These are phyloP conservation scores for Rhipidura dahli DNA, from an alignment of 2,113 vertebrate genomes.

Conservation along the genomic window DNA sequence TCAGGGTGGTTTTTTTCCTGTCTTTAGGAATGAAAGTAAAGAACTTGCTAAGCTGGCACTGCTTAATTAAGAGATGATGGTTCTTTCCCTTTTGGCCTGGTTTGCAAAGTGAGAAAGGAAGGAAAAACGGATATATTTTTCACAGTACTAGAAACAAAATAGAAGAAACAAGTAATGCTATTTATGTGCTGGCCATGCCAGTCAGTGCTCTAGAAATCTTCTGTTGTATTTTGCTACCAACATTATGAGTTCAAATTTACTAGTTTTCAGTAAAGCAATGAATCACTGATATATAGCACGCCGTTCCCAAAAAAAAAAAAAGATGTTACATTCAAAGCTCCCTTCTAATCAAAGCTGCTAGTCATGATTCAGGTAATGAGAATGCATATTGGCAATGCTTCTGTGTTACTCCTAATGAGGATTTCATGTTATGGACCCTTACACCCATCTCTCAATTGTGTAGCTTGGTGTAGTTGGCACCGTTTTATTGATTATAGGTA, in stretches of 20 bases:
- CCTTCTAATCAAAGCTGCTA: conserved; percentile 31
- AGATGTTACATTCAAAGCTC: not conserved
- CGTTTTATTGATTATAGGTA: conserved; percentile 27
- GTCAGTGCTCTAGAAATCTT: not conserved
- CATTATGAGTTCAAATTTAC: not conserved
- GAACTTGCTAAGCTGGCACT: not conserved
- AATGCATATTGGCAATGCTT: not conserved
- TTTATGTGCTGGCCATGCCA: not conserved
- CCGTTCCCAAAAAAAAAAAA: not conserved
- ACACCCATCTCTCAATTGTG: not conserved
- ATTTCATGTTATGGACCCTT: conserved; percentile 21
- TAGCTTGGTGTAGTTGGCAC: conserved; percentile 38
- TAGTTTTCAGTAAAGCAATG: not conserved
- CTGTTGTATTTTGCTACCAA: not conserved
- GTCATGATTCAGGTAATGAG: conserved; percentile 9
- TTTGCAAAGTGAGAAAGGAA: not conserved
- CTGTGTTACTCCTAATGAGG: conserved; percentile 11
- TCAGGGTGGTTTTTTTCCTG: not conserved
- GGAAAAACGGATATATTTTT: not conserved
- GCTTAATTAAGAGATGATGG: not conserved
- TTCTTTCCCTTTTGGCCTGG: not conserved
- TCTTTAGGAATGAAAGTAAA: not conserved
- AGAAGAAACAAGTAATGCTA: not conserved
- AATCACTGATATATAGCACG: not conserved
- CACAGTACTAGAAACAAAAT: not conserved